Percentiles rank a stretch among this genome's conserved stretches.
phyloP scores from a whole-genome alignment of 1,140 invertebrate genomes.

The Bombus ignitus region DNA sequence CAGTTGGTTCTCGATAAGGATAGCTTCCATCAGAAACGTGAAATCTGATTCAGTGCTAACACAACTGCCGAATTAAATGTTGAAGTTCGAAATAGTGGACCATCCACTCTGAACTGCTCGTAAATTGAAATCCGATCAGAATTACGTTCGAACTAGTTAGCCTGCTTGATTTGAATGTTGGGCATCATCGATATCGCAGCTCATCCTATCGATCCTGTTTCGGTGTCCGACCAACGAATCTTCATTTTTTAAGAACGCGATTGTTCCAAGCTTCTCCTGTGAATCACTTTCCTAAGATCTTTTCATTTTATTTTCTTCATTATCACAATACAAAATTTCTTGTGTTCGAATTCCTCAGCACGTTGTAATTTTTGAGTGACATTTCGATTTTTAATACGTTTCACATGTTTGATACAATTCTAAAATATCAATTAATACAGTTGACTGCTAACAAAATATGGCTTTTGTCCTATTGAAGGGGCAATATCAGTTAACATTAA shows the following conservation, averaged over 20 bases:
- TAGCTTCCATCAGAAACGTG: neutral
- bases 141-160: constrained; percentile 23
- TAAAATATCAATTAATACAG: too few species aligned
- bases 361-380: too few species aligned
- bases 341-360: too few species aligned
- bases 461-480: too few species aligned
- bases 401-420: too few species aligned
- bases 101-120: constrained; percentile 1
- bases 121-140: constrained; percentile 38
- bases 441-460: too few species aligned
- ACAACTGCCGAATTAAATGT: constrained; percentile 12
- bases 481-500: too few species aligned
- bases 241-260: neutral
- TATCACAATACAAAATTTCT: too few species aligned
- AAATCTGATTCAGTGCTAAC: neutral
- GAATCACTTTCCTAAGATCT: neutral
- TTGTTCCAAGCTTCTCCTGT: neutral
- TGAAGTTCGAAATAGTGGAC: neutral
- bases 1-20: neutral
- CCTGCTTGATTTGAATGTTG: neutral
- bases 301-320: too few species aligned
- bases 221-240: neutral
- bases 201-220: neutral
- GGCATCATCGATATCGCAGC: neutral
- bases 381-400: too few species aligned